These are phyloP conservation scores for Apodemus sylvaticus DNA, from an alignment of 2,113 vertebrate genomes.

Conservation along the genomic window DNA sequence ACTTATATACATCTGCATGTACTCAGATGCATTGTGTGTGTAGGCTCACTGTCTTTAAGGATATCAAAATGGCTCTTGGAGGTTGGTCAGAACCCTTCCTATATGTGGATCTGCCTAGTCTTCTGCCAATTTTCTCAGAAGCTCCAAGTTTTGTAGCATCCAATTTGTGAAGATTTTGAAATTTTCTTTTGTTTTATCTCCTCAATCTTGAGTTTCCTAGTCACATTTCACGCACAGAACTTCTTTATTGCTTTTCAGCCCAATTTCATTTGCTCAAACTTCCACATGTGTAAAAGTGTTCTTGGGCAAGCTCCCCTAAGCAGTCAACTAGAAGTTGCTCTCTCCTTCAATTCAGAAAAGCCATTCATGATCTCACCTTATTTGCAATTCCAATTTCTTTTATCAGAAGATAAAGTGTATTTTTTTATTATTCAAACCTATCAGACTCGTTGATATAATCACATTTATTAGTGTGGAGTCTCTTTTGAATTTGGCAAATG, in stretches of 20 bases:
- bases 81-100: fast-evolving
- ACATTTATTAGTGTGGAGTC: not conserved
- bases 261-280: not conserved
- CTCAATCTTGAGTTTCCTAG: not conserved
- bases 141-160: not conserved
- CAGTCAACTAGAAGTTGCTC: not conserved
- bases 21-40: not conserved
- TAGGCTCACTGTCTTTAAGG: not conserved
- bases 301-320: too few relatives aligned
- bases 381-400: not conserved
- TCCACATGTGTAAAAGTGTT: not conserved
- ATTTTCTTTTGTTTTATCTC: not conserved
- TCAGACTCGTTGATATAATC: not conserved
- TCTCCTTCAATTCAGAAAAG: not conserved
- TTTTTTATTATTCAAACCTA: not conserved
- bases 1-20: not conserved
- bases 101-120: not conserved
- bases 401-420: not conserved
- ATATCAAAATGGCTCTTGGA: not conserved
- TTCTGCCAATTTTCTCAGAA: not conserved
- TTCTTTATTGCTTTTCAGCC: not conserved
- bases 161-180: not conserved
- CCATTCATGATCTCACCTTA: not conserved
- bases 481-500: not conserved
- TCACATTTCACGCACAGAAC: not conserved